A percentile compares a stretch with the other conserved stretches of the same genome.
These are phyloP conservation scores for Glaucidium brasilianum DNA, from an alignment of 2,113 vertebrate genomes.

Conservation along the genomic window DNA sequence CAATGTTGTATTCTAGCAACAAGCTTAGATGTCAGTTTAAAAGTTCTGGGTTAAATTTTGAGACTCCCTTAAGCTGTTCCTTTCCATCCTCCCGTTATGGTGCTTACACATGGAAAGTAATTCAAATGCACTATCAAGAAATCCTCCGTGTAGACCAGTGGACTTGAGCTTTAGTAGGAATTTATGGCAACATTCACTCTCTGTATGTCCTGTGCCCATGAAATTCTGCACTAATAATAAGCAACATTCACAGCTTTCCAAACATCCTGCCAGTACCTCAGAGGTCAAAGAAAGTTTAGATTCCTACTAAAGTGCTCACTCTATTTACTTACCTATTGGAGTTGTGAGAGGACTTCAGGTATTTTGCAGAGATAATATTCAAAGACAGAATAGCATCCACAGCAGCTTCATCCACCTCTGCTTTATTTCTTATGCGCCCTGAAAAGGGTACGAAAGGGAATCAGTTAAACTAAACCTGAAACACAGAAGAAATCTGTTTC, in stretches of 20 bases:
- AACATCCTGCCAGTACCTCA: background rate
- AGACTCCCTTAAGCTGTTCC: background rate
- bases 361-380: constrained; percentile 97
- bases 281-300: background rate
- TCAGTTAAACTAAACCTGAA: background rate
- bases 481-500: background rate
- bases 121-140: background rate
- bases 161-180: background rate
- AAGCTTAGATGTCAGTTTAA: background rate
- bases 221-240: background rate
- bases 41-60: background rate
- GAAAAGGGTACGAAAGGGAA: background rate
- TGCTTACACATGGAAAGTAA: background rate
- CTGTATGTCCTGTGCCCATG: background rate
- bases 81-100: background rate
- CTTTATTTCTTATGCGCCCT: constrained; percentile 92
- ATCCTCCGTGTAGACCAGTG: fast-evolving
- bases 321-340: constrained; percentile 83
- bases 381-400: constrained; percentile 92
- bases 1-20: background rate
- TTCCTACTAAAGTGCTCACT: background rate
- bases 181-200: background rate
- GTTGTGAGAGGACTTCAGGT: constrained; percentile 92
- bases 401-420: constrained; percentile 90
- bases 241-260: background rate